These are phyloP conservation scores for Lanistes nyassanus DNA, from an alignment of 1,140 invertebrate genomes.

Conservation along the genomic window DNA sequence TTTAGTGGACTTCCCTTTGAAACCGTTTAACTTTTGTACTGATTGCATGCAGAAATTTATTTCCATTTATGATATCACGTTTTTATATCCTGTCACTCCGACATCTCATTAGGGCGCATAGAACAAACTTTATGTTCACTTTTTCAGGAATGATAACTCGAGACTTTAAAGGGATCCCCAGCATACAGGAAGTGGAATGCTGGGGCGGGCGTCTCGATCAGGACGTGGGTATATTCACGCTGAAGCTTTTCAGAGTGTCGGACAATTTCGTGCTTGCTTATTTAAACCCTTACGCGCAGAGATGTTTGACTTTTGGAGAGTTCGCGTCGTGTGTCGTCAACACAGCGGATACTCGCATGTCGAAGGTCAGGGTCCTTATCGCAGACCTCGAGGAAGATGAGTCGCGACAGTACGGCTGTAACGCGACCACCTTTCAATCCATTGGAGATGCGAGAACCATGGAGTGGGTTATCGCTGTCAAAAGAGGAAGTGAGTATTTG, in stretches of 20 bases:
- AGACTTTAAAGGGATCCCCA: slow-evolving; percentile 13
- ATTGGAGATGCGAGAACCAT: background rate
- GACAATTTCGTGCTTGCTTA: slow-evolving; percentile 3
- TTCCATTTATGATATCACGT: too few species aligned
- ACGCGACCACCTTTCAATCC: background rate
- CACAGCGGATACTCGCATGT: background rate
- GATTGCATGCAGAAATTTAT: too few species aligned
- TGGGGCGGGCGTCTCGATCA: slow-evolving; percentile 4
- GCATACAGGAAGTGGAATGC: slow-evolving; percentile 22
- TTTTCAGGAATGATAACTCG: slow-evolving; percentile 17
- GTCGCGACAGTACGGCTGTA: slow-evolving; percentile 13
- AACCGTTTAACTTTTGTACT: too few species aligned
- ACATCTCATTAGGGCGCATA: background rate
- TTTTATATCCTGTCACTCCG: too few species aligned
- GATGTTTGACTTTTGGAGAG: background rate
- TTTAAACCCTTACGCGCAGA: slow-evolving; percentile 3
- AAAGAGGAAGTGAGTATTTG: slow-evolving; percentile 8
- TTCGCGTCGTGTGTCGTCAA: slow-evolving; percentile 9
- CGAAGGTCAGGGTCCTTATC: slow-evolving; percentile 3
- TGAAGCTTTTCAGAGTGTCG: background rate
- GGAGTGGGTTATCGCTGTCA: background rate
- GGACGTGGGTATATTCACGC: slow-evolving; percentile 8
- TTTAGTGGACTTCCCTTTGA: too few species aligned
- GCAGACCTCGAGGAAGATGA: slow-evolving; percentile 6
- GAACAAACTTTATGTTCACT: background rate